Conservation (phyloP, 2,888 invertebrate genomes). For the Noctua pronuba region DNA sequence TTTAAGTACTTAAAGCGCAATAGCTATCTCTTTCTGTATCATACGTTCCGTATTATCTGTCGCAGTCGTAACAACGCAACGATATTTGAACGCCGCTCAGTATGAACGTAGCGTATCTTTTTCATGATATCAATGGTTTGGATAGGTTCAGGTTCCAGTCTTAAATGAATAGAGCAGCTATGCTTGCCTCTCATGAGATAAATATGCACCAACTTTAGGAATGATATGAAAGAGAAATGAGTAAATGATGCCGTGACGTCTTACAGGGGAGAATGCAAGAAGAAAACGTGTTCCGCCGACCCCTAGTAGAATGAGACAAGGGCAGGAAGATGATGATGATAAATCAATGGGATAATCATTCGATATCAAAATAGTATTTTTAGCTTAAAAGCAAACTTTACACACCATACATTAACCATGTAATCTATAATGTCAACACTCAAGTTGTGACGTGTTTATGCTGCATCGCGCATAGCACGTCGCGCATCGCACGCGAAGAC, state of each 20-base stretch:
- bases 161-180: neutral
- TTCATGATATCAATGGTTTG: no score
- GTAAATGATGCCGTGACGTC: neutral
- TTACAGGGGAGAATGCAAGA: neutral
- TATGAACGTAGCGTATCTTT: no score
- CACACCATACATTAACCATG: constrained; percentile 1
- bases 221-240: neutral
- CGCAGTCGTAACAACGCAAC: no score
- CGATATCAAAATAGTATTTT: neutral
- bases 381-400: neutral
- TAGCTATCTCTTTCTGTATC: no score
- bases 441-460: constrained; percentile 52
- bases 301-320: neutral
- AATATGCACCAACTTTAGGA: neutral
- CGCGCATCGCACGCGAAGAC: constrained; percentile 76
- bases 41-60: no score
- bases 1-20: no score
- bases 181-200: neutral
- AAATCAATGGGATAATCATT: neutral
- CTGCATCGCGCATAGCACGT: constrained; percentile 65
- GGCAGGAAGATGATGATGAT: neutral
- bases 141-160: neutral
- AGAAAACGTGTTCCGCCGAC: neutral
- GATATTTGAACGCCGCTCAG: no score
- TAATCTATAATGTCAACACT: constrained; percentile 44